Percentiles rank a stretch among this genome's conserved stretches.
Evolutionary conservation across 2,113 vertebrate species (phyloP).

Genomic region (Barbus barbus): DNA sequence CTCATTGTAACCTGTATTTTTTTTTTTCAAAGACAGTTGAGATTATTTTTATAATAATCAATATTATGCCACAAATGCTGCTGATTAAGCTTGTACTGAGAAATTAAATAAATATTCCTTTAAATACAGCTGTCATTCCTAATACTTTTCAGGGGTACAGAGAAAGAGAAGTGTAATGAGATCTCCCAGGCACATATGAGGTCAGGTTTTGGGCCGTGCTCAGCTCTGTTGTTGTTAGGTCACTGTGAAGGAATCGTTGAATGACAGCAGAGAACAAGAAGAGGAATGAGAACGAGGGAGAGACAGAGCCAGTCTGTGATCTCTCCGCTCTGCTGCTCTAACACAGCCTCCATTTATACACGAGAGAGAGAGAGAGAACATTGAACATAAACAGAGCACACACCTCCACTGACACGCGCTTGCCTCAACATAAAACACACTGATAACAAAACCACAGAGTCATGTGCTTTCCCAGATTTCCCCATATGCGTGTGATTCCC

Average conservation of each 20-base stretch:
- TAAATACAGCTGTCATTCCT: background rate
- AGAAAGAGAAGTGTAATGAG: background rate
- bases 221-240: slow-evolving; percentile 10
- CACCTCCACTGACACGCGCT: slow-evolving; percentile 38
- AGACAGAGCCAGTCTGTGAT: slow-evolving; percentile 74
- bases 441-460: slow-evolving; percentile 20
- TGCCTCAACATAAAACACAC: slow-evolving; percentile 43
- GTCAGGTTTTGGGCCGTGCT: slow-evolving; percentile 32
- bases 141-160: no score
- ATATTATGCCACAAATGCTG: background rate
- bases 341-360: slow-evolving; percentile 77
- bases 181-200: background rate
- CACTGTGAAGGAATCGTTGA: slow-evolving; percentile 18
- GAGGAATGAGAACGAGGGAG: slow-evolving; percentile 39
- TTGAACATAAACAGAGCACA: slow-evolving; percentile 51
- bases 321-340: slow-evolving; percentile 69
- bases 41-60: no score
- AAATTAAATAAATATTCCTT: background rate
- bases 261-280: slow-evolving; percentile 23
- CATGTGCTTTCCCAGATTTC: slow-evolving; percentile 27
- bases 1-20: no score
- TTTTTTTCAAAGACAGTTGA: no score
- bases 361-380: slow-evolving; percentile 61
- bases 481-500: background rate
- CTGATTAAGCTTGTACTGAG: background rate